Base-by-base conservation (phyloP, 2,797 vertebrate genomes). In the Gymnoscopelus braueri region DNA sequence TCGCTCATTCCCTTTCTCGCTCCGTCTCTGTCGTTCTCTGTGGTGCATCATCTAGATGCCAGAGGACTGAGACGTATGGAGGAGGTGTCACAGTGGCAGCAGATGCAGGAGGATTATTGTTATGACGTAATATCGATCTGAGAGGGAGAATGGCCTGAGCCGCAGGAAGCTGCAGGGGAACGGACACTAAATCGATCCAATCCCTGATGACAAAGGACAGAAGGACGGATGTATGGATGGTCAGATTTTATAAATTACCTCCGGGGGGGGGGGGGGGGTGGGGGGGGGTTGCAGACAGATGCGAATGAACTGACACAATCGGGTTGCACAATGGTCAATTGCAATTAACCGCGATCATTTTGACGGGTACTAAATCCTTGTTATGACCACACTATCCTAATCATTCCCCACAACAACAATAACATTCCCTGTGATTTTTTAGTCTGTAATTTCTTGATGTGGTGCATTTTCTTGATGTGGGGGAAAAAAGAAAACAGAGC, bases 71-170 rank as follows among this genome's bases (percentile, higher is more conserved):
- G 77, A 73, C 54, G 72, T 5, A 69, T 24, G 67, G 56, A 49
- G 76, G 64, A 63, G 61, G 52, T 49, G 65, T 65, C 61, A 65
- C 72, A 54, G 71, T 52, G 29, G 66, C 75, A 72, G 63, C 47
- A 71, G 56, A 63, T 53, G 5, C 51, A 66, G 14, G 53, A 72
- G 26, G 51, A 13, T 67, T 52, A 55, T 72, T 67, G 71, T 81
- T 72, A 71, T 87, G 79, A 81, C 61, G 58, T 72, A 15, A 60
- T 66, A 87, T 89, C 8, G 79, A 89, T 84, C 67, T 57, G 57
- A 63, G 72, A 71, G 67, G 53, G 78, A 81, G 85, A 83, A 81
- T 73, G 65, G 73, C 56, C 50, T 55, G 15, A 63, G 62, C 63
- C 67, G 77, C 75, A 69, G 78, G 60, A 83, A 63, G 80, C 83